phyloP scores from a whole-genome alignment of 2,888 invertebrate genomes.

The Athalia circularis region DNA sequence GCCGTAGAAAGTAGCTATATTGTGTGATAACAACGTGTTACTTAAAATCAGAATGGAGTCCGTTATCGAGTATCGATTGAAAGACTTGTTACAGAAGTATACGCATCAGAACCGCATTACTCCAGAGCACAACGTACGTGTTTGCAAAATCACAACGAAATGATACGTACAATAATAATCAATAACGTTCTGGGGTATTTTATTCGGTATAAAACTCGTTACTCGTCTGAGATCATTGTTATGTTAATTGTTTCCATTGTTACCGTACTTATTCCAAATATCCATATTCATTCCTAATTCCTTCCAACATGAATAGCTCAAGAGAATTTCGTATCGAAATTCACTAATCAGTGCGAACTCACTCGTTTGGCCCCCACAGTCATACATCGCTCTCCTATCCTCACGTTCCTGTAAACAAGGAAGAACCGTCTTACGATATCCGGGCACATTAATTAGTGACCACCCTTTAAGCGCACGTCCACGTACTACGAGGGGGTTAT shows the following conservation, averaged over 20 bases:
- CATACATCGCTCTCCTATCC: neutral
- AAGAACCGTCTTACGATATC: constrained; percentile 2
- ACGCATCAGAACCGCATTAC: neutral
- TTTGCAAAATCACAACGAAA: neutral
- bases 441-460: constrained; percentile 9
- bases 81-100: neutral
- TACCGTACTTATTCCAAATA: too few species aligned
- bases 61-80: constrained; percentile 1
- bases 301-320: neutral
- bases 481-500: neutral
- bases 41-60: constrained; percentile 4
- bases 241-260: too few species aligned
- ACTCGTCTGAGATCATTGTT: too few species aligned
- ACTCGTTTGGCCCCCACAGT: neutral
- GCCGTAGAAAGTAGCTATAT: constrained; percentile 1
- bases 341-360: neutral
- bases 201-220: too few species aligned
- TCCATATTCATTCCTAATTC: neutral
- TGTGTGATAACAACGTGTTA: constrained; percentile 16
- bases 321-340: neutral
- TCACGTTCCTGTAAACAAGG: neutral
- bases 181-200: too few species aligned
- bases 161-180: neutral
- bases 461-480: neutral
- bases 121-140: neutral